Evolutionary conservation across 2,888 invertebrate species (phyloP), one percentile per base, ranked within the genome.

Genomic region (Phragmatobia fuliginosa): DNA sequence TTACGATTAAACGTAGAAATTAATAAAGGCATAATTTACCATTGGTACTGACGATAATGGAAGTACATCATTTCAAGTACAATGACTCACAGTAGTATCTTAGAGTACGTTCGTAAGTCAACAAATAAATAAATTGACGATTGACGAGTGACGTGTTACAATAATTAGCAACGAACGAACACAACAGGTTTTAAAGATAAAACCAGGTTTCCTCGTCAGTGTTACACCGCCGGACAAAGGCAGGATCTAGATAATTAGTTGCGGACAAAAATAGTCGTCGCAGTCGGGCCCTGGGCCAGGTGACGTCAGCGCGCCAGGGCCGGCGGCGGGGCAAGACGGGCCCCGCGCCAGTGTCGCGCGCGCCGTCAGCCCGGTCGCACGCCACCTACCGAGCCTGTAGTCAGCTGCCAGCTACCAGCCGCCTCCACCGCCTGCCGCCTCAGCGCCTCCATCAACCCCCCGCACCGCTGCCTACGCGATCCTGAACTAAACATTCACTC

Each of bases 271-370:
- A 94, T 95, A 95, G 94, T 93, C 89, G 88, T 87, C 88, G 87
- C 86, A 85, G 90, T 88, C 94, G 94, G 94, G 94, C 94, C 94
- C 94, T 94, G 94, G 94, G 94, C 93, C 94, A 93, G 94, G 91
- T 94, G 94, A 94, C 94, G 94, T 94, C 93, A 94, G 86, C 91
- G 90, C 89, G 91, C 89, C 92, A 92, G 92, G 91, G 93, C 91
- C 91, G 88, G 81, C 90, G 88, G 93, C 93, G 94, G 94, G 95
- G 94, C 94, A 94, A 95, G 92, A 94, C 94, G 94, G 94, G 95
- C 94, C 94, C 94, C 94, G 94, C 94, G 93, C 92, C 94, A 95
- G 94, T 94, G 94, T 91, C 94, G 94, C 93, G 94, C 94, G 94
- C 94, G 94, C 94, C 93, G 94, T 92, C 94, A 86, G 88, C 88